Evolutionary conservation across 2,113 vertebrate genomes (phyloP).

Genomic region (Pluvianellus socialis): DNA sequence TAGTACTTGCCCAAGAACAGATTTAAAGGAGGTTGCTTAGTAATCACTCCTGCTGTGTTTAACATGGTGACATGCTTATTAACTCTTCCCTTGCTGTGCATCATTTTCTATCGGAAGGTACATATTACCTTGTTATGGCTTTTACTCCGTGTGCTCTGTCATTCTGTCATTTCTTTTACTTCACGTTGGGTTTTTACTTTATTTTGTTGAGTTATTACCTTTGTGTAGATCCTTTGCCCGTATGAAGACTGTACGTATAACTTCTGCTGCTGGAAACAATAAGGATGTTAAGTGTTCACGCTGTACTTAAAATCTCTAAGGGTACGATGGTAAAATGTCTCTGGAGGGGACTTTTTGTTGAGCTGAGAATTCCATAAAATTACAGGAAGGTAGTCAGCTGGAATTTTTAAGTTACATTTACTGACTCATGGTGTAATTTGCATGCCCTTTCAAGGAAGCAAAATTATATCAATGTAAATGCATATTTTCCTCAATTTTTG

Average conservation of each 20-base stretch:
- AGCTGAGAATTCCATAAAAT: neutral
- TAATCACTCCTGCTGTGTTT: neutral
- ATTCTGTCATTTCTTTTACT: neutral
- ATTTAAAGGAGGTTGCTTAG: neutral
- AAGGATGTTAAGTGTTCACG: neutral
- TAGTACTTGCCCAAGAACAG: neutral
- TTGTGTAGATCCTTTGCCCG: neutral
- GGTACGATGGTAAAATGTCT: neutral
- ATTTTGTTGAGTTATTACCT: neutral
- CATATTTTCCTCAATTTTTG: neutral
- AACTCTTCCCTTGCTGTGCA: neutral
- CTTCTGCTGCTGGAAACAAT: neutral
- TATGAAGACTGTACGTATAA: neutral
- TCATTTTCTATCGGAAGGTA: neutral
- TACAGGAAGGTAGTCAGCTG: neutral
- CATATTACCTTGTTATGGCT: neutral
- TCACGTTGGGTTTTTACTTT: neutral
- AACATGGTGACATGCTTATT: neutral
- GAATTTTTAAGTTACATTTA: neutral
- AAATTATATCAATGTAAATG: neutral
- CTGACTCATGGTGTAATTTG: neutral
- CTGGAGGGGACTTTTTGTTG: neutral
- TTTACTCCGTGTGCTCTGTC: neutral
- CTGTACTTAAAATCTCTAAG: neutral
- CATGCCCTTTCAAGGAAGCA: neutral